phyloP scores from a whole-genome alignment of 2,888 invertebrate species.

The Cecidostiba fungosa region DNA sequence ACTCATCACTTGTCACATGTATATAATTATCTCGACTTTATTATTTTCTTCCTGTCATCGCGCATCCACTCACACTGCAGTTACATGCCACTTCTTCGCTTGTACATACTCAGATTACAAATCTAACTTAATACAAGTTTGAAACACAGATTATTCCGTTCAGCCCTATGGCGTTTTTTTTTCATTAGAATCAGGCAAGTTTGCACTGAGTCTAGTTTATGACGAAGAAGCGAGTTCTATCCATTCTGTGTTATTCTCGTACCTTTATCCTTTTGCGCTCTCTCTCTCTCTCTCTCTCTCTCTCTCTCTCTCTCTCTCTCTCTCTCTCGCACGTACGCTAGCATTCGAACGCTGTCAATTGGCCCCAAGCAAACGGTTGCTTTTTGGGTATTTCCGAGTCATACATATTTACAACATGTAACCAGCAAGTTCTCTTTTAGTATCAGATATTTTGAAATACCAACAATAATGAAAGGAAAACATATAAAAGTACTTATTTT shows the following conservation, averaged over 20 bases:
- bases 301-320: conserved; percentile 11
- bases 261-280: background rate
- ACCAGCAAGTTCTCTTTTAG: conserved; percentile 19
- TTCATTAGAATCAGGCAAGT: conserved; percentile 19
- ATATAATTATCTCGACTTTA: conserved; percentile 51
- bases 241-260: background rate
- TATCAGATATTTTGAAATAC: conserved; percentile 38
- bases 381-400: conserved; percentile 20
- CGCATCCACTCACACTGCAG: conserved; percentile 55
- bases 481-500: conserved; percentile 55
- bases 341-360: background rate
- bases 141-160: conserved; percentile 64
- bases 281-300: background rate
- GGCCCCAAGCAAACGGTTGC: conserved; percentile 16
- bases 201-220: conserved; percentile 19
- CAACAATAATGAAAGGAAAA: conserved; percentile 45
- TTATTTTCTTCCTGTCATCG: conserved; percentile 35
- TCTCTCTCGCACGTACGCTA: background rate
- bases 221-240: conserved; percentile 12
- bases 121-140: conserved; percentile 72
- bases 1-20: conserved; percentile 49
- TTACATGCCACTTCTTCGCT: conserved; percentile 67
- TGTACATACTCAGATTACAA: conserved; percentile 76
- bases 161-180: conserved; percentile 22
- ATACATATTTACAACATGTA: background rate